Conservation (phyloP, 2,113 vertebrate genomes). For the Globicephala melas region DNA sequence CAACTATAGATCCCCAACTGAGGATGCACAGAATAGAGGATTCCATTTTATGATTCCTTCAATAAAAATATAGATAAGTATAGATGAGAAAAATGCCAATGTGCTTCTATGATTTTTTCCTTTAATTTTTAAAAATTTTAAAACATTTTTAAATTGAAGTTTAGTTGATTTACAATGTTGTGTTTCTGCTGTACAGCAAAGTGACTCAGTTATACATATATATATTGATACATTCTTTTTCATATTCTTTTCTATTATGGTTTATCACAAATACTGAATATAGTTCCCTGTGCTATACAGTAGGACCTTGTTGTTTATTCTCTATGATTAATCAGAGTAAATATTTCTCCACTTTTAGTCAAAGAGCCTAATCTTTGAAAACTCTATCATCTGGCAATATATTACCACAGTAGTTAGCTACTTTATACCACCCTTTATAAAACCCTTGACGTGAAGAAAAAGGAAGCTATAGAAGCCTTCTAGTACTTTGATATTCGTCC, state of each 20-base stretch:
- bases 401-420: neutral
- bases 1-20: neutral
- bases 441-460: neutral
- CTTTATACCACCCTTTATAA: neutral
- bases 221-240: neutral
- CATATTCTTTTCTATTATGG: neutral
- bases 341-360: neutral
- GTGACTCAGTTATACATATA: neutral
- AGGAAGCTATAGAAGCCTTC: neutral
- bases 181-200: neutral
- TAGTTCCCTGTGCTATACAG: neutral
- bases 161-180: neutral
- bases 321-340: neutral
- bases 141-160: neutral
- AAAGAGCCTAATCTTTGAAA: slow-evolving; percentile 44
- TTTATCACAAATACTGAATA: neutral
- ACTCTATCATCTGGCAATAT: neutral
- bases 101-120: neutral
- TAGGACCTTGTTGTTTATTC: neutral
- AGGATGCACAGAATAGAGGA: neutral
- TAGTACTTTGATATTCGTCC: neutral
- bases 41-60: neutral
- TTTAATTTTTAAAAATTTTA: neutral
- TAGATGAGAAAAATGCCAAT: neutral
- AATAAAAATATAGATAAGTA: neutral